A percentile compares a stretch with the other conserved stretches of the same genome.
These are phyloP conservation scores for Anthopleura xanthogrammica DNA, from an alignment of 92 coral and sea anemone genomes.

Conservation along the genomic window DNA sequence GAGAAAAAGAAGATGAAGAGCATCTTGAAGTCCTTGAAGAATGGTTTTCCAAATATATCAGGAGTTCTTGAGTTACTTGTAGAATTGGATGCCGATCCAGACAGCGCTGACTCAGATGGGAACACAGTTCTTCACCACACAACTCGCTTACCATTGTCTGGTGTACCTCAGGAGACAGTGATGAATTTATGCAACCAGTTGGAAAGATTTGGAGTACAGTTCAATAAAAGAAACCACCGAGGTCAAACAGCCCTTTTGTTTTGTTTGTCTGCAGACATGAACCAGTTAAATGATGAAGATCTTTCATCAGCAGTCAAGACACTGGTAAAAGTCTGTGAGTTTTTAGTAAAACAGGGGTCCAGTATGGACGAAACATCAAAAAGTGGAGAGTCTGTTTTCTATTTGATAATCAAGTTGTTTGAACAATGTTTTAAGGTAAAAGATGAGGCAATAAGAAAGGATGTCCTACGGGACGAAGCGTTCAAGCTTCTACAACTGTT, in stretches of 20 bases:
- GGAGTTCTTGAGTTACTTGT: not conserved
- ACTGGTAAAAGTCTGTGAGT: not conserved
- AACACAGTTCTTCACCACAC: conserved; percentile 10
- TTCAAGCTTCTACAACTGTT: not conserved
- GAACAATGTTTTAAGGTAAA: not conserved
- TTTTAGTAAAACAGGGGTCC: not conserved
- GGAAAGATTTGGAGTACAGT: not conserved
- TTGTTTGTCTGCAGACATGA: not conserved
- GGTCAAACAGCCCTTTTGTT: not conserved
- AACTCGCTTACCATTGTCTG: not conserved
- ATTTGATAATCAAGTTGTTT: not conserved
- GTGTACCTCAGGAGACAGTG: not conserved
- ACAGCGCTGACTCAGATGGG: conserved; percentile 15
- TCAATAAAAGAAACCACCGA: not conserved
- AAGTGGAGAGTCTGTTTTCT: not conserved
- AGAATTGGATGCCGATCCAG: conserved; percentile 20
- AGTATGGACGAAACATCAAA: not conserved
- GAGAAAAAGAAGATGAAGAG: not conserved
- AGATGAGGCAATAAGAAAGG: not conserved
- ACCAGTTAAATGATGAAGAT: not conserved
- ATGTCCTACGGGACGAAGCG: not conserved
- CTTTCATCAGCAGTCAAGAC: not conserved
- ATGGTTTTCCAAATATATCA: not conserved
- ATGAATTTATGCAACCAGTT: not conserved
- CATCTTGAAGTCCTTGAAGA: not conserved